Evolutionary conservation across 2,113 vertebrate genomes (phyloP), one percentile per base, ranked within the genome.

Genomic region (Python bivittatus): DNA sequence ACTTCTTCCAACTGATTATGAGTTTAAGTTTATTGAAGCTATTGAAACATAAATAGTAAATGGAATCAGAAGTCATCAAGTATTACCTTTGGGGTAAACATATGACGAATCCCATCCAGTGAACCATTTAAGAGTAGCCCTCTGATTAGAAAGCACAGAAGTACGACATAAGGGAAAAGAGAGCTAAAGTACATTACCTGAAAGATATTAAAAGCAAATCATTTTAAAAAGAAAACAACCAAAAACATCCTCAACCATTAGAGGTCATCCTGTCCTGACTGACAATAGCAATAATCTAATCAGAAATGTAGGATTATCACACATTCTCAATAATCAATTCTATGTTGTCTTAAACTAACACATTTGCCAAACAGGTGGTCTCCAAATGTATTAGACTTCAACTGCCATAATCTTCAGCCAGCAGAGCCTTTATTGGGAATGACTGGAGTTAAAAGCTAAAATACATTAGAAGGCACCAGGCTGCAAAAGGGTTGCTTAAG

Each of bases 181-280:
- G 99, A 99, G 96, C 99, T 99, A 97, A 99, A 99, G 97, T 99
- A 99, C 98, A 99, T 99, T 95, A 99, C 98, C 99, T 99, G 97
- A 84, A 96, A 97, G 92, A 94, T 54, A 97, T 91, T n/a, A 79
- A 93, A 92, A 94, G 92, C 1, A 91, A 86, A 22, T 25, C 33
- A 42, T 57, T 57, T 91, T 85, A 89, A 29, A 84, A 85, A 38
- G 15, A 38, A 90, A 84, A 54, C 22, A n/a, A n/a, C n/a, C n/a
- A 52, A n/a, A 57, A n/a, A 57, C 9, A 22, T 79, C 42, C 72
- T 79, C 17, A 79, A 8, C 92, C 54, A 91, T 84, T 12, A 0
- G 8, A 3, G 0, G 3, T 54, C 1, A 86, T 94, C 57, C 44
- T 92, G 90, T 13, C 23, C 17, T 86, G 23, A 2, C 13, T 88